Percentiles rank a stretch among this genome's conserved stretches.
These are phyloP conservation scores for Ctenosaura bakeri DNA, from an alignment of 2,797 vertebrate species.

Conservation along the genomic window DNA sequence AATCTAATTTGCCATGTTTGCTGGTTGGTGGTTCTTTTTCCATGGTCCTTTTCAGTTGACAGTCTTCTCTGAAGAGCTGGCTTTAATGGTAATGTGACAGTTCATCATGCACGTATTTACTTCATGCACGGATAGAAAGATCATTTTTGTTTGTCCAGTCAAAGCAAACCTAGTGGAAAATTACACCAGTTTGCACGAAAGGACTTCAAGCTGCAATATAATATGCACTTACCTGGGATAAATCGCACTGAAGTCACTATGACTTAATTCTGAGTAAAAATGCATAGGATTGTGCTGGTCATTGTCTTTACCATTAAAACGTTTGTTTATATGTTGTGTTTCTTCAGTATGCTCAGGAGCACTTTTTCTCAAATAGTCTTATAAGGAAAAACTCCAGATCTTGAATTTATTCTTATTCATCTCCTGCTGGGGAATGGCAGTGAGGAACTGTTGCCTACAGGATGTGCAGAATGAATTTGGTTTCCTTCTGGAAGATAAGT, in stretches of 20 bases:
- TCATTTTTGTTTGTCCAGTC: slow-evolving; percentile 52
- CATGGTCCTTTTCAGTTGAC: slow-evolving; percentile 19
- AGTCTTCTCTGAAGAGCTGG: slow-evolving; percentile 51
- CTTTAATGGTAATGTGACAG: slow-evolving; percentile 61
- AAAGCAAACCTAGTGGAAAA: slow-evolving; percentile 58
- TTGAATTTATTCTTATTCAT: slow-evolving; percentile 51
- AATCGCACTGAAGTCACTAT: background rate
- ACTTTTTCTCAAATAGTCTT: slow-evolving; percentile 51
- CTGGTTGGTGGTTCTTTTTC: background rate
- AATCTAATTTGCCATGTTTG: background rate
- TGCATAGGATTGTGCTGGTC: background rate
- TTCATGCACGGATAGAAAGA: slow-evolving; percentile 60
- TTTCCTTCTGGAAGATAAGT: slow-evolving; percentile 58
- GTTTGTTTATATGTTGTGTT: background rate
- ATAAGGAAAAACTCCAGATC: slow-evolving; percentile 55
- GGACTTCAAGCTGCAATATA: slow-evolving; percentile 38
- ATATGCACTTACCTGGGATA: background rate
- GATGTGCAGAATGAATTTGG: background rate
- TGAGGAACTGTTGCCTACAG: background rate
- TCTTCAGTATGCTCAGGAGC: background rate
- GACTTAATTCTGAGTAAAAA: background rate
- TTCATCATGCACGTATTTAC: slow-evolving; percentile 65
- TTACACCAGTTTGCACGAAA: slow-evolving; percentile 61
- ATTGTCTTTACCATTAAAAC: background rate
- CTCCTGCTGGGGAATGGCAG: slow-evolving; percentile 41